Percentiles rank a stretch among this genome's conserved stretches.
Evolutionary conservation across 1,140 invertebrate species (phyloP).

Genomic region (Neodiprion virginianus): DNA sequence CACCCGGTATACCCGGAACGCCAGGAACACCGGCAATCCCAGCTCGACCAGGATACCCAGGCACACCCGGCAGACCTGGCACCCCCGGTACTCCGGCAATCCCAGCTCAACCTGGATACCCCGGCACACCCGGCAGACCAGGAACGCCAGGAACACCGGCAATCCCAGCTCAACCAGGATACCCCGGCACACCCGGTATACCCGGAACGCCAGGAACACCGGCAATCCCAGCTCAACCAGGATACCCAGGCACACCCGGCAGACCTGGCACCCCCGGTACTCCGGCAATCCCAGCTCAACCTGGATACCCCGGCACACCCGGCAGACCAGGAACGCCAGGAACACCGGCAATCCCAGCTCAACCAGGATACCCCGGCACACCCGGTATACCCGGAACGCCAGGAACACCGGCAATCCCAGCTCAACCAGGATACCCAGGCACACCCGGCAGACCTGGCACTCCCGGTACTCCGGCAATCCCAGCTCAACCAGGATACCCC

Average conservation of each 20-base stretch:
- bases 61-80: neutral
- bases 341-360: too few relatives aligned
- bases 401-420: too few relatives aligned
- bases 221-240: slow-evolving; percentile 28
- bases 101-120: neutral
- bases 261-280: slow-evolving; percentile 33
- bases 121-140: slow-evolving; percentile 5
- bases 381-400: too few relatives aligned
- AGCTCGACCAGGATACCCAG: slow-evolving; percentile 1
- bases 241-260: slow-evolving; percentile 27
- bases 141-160: slow-evolving; percentile 35
- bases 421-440: too few relatives aligned
- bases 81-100: neutral
- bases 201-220: slow-evolving; percentile 38
- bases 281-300: slow-evolving; percentile 47
- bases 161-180: slow-evolving; percentile 23
- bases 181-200: slow-evolving; percentile 38
- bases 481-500: too few relatives aligned
- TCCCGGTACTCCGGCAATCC: too few relatives aligned
- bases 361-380: too few relatives aligned
- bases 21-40: slow-evolving; percentile 53
- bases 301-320: too few relatives aligned
- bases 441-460: too few relatives aligned
- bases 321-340: too few relatives aligned
- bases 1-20: slow-evolving; percentile 26